Conservation (phyloP, 1,140 invertebrate species). For the Halesus radiatus region DNA sequence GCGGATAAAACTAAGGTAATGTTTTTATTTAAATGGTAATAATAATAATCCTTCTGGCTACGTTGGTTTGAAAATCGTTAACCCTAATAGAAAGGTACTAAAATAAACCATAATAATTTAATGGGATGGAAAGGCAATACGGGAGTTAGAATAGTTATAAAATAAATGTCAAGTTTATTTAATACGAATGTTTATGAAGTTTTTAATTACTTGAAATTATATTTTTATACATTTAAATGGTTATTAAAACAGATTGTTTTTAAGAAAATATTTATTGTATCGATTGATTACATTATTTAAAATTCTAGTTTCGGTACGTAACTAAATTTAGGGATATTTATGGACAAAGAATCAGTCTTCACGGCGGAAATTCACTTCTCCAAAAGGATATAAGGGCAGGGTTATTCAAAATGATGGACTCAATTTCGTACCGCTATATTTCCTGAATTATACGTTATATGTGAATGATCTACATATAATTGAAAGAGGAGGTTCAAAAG, state of each 20-base stretch:
- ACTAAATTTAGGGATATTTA: constrained; percentile 11
- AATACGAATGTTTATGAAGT: background rate
- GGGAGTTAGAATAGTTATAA: background rate
- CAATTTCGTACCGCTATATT: too few species aligned
- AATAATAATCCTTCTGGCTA: too few species aligned
- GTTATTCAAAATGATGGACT: too few species aligned
- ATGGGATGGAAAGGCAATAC: background rate
- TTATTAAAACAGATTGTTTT: background rate
- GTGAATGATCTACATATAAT: too few species aligned
- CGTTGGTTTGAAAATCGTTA: too few species aligned
- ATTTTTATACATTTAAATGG: constrained; percentile 7
- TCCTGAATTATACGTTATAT: too few species aligned
- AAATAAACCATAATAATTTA: background rate
- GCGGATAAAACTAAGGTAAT: too few species aligned
- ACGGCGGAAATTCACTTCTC: too few species aligned
- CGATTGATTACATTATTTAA: constrained; percentile 5
- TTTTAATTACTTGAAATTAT: background rate
- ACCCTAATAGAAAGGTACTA: too few species aligned
- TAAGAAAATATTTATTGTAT: background rate
- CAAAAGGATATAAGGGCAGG: too few species aligned
- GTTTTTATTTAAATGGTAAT: too few species aligned
- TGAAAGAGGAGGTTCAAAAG: too few species aligned
- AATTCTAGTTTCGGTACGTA: background rate
- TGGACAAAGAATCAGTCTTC: background rate
- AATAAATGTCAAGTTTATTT: background rate